Evolutionary conservation across 2,888 invertebrate genomes (phyloP).

Genomic region (Watsonalla cultraria): DNA sequence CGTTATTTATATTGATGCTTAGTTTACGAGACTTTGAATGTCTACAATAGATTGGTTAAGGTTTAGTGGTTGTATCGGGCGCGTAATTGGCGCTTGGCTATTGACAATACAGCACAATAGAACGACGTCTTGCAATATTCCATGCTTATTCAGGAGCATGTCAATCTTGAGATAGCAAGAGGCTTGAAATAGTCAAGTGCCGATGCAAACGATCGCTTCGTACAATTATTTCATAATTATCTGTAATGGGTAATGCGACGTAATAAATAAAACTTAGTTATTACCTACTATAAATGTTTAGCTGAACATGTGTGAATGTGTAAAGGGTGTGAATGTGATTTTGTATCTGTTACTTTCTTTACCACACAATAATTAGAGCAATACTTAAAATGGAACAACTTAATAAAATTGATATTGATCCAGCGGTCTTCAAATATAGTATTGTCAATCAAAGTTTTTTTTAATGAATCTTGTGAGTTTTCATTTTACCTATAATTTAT

Average conservation of each 20-base stretch:
- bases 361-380: conserved; percentile 34
- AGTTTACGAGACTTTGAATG: conserved; percentile 69
- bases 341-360: conserved; percentile 58
- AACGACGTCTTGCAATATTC: background rate
- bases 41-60: conserved; percentile 66
- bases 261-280: conserved; percentile 72
- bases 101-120: conserved; percentile 17
- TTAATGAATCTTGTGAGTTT: conserved; percentile 52
- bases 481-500: conserved; percentile 39
- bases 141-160: background rate
- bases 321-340: conserved; percentile 70
- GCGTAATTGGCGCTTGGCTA: conserved; percentile 67
- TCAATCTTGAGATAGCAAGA: no score
- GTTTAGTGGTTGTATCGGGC: conserved; percentile 59
- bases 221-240: conserved; percentile 62
- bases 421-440: conserved; percentile 25
- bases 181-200: conserved; percentile 56
- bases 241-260: conserved; percentile 64
- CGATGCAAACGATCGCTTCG: conserved; percentile 51
- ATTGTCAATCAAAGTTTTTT: conserved; percentile 48
- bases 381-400: conserved; percentile 31
- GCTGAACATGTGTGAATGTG: conserved; percentile 71
- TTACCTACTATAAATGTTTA: conserved; percentile 74
- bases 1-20: conserved; percentile 75
- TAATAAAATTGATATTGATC: conserved; percentile 3